A percentile compares a stretch with the other conserved stretches of the same genome.
Evolutionary conservation across 2,888 invertebrate species (phyloP).

Genomic region (Ethmia dodecea): DNA sequence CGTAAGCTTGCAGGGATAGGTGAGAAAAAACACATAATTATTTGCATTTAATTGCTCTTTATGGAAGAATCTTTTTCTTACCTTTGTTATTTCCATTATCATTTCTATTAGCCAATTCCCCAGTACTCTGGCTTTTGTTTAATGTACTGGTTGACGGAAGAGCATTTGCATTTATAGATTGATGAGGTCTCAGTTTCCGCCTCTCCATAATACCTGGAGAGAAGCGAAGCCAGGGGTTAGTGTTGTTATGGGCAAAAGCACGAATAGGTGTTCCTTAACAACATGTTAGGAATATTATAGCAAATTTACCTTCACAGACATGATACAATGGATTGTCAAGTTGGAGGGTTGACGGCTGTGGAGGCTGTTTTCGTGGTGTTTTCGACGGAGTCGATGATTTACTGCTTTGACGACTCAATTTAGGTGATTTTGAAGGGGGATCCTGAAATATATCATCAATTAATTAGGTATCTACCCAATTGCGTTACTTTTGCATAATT

Average conservation of each 20-base stretch:
- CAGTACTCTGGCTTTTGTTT: conserved; percentile 77
- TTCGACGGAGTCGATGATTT: conserved; percentile 68
- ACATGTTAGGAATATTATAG: conserved; percentile 2
- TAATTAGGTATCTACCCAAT: too few species aligned
- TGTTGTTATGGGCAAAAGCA: conserved; percentile 44
- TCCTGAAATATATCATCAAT: conserved; percentile 74
- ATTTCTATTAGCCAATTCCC: conserved; percentile 70
- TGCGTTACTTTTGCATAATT: too few species aligned
- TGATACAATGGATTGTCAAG: conserved; percentile 88
- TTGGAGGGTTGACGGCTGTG: conserved; percentile 55
- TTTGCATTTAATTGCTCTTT: too few species aligned
- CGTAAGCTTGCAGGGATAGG: conserved; percentile 5
- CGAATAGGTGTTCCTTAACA: conserved; percentile 2
- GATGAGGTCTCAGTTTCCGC: conserved; percentile 61
- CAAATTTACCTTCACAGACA: conserved; percentile 83
- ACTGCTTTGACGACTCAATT: conserved; percentile 62
- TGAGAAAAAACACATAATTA: neutral
- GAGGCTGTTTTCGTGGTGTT: conserved; percentile 47
- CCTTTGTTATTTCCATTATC: conserved; percentile 55
- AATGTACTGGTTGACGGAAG: conserved; percentile 47
- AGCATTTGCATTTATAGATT: conserved; percentile 46
- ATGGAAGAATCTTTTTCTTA: conserved; percentile 20
- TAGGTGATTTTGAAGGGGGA: conserved; percentile 64
- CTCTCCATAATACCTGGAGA: conserved; percentile 66
- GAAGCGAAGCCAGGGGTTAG: conserved; percentile 37